Conservation (phyloP, 2,113 vertebrate genomes). For the Salvelinus namaycush region DNA sequence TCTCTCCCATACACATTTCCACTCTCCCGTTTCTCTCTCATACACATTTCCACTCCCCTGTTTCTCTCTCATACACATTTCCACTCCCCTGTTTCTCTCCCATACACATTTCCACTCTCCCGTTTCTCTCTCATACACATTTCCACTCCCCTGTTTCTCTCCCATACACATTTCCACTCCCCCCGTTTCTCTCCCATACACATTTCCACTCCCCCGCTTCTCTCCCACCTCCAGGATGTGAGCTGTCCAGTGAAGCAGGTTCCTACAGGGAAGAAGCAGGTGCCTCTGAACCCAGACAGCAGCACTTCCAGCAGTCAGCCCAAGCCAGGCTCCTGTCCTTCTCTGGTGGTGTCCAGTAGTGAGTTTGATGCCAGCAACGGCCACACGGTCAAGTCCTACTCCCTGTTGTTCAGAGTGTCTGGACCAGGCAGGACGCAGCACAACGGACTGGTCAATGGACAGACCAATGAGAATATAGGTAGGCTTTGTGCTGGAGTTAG, state of each 20-base stretch:
- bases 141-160: neutral
- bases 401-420: slow-evolving; percentile 95
- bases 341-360: slow-evolving; percentile 96
- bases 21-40: too few species aligned
- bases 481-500: slow-evolving; percentile 31
- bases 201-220: neutral
- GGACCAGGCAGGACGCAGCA: slow-evolving; percentile 83
- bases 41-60: too few species aligned
- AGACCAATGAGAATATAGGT: slow-evolving; percentile 96
- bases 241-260: slow-evolving; percentile 99
- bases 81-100: too few species aligned
- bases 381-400: slow-evolving; percentile 99
- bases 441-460: slow-evolving; percentile 87
- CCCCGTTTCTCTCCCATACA: neutral
- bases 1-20: too few species aligned
- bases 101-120: too few species aligned
- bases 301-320: slow-evolving; percentile 78
- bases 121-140: neutral
- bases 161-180: neutral
- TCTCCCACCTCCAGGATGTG: slow-evolving; percentile 83
- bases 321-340: slow-evolving; percentile 91
- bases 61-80: too few species aligned
- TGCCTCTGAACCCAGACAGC: slow-evolving; percentile 98
- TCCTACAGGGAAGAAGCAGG: slow-evolving; percentile 99
- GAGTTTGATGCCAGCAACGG: slow-evolving; percentile 99